A percentile compares a stretch with the other conserved stretches of the same genome.
Evolutionary conservation across 2,797 vertebrate species (phyloP).

Genomic region (Chloroceryle amazona): DNA sequence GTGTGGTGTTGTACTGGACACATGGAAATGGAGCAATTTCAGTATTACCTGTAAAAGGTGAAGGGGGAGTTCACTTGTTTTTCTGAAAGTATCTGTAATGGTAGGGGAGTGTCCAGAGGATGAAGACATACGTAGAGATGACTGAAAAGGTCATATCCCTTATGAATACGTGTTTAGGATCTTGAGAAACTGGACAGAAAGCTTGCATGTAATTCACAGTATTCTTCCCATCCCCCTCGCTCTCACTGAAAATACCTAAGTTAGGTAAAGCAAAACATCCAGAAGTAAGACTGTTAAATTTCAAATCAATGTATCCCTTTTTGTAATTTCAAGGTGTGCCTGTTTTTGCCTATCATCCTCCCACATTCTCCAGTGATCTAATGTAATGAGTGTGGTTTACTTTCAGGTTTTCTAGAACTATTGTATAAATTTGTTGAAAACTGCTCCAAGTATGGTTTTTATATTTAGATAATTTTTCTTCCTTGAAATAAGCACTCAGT

Average conservation of each 20-base stretch:
- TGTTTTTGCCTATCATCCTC: not conserved
- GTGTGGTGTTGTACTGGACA: not conserved
- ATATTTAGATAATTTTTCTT: slow-evolving; percentile 20
- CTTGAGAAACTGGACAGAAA: not conserved
- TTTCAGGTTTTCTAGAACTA: not conserved
- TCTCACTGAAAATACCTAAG: not conserved
- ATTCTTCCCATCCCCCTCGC: not conserved
- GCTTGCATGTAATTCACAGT: not conserved
- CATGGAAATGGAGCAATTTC: not conserved
- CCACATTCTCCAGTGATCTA: not conserved
- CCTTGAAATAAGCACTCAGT: not conserved
- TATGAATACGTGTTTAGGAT: not conserved
- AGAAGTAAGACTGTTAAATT: not conserved
- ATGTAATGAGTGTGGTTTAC: not conserved
- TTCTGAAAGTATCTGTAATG: not conserved
- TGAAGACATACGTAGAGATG: not conserved
- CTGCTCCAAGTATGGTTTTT: not conserved
- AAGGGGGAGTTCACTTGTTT: not conserved
- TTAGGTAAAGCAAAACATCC: not conserved
- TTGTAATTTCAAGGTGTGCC: not conserved
- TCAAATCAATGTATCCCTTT: not conserved
- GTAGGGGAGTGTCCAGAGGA: not conserved
- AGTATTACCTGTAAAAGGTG: not conserved
- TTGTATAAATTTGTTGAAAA: not conserved
- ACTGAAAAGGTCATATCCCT: not conserved